A percentile compares a stretch with the other conserved stretches of the same genome.
These are phyloP conservation scores for Puma concolor DNA, from an alignment of 2,113 vertebrate species.

Conservation along the genomic window DNA sequence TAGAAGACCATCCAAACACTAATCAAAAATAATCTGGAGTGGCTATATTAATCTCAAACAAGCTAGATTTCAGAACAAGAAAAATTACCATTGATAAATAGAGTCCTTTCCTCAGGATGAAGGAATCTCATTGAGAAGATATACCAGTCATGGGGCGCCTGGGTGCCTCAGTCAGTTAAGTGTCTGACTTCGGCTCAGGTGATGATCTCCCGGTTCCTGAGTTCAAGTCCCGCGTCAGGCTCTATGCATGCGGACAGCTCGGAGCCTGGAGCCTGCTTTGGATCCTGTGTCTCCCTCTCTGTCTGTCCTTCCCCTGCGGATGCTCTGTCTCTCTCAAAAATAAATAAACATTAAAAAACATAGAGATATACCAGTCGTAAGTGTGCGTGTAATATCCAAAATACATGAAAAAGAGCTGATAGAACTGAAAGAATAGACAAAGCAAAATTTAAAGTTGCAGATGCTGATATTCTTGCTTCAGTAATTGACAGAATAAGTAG, in stretches of 20 bases:
- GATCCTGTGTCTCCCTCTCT: too few relatives aligned
- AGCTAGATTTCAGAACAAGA: background rate
- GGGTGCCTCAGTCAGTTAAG: too few relatives aligned
- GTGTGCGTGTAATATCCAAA: background rate
- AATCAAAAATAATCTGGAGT: background rate
- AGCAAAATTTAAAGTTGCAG: background rate
- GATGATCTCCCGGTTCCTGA: too few relatives aligned
- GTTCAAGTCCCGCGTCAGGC: too few relatives aligned
- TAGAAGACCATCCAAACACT: background rate
- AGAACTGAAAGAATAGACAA: background rate
- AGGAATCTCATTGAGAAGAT: background rate
- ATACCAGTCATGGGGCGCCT: background rate
- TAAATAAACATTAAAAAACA: too few relatives aligned
- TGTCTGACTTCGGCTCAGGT: too few relatives aligned
- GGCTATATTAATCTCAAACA: background rate
- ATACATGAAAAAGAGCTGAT: background rate
- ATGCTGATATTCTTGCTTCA: background rate
- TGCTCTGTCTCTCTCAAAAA: too few relatives aligned
- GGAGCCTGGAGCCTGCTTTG: too few relatives aligned
- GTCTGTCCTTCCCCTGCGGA: too few relatives aligned
- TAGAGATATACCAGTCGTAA: background rate
- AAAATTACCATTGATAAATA: background rate
- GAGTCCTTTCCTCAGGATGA: background rate
- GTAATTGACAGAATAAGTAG: background rate
- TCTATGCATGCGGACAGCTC: too few relatives aligned